phyloP scores from a whole-genome alignment of 2,797 vertebrate species.

The Myotis vivesi region DNA sequence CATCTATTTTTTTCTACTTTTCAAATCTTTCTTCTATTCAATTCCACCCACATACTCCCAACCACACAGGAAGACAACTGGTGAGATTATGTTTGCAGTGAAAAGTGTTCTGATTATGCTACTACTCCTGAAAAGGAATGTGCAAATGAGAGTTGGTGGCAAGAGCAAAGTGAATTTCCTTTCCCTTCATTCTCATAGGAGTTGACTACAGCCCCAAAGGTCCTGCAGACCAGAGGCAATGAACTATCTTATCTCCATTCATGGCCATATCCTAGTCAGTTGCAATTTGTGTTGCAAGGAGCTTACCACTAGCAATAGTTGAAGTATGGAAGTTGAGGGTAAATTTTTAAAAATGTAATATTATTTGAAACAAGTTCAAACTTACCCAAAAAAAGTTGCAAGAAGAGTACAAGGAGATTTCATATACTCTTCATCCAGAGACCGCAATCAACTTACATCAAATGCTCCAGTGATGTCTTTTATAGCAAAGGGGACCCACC shows the following conservation, averaged over 20 bases:
- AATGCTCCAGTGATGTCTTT: not conserved
- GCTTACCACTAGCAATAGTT: not conserved
- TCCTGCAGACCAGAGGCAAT: not conserved
- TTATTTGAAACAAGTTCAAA: constrained; percentile 37
- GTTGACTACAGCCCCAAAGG: not conserved
- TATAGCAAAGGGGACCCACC: not conserved
- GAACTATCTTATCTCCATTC: not conserved
- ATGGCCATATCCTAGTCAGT: not conserved
- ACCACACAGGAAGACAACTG: constrained; percentile 57
- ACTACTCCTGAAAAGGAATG: constrained; percentile 41
- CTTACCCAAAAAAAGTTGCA: not conserved
- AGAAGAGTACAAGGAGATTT: not conserved
- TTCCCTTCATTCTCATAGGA: not conserved
- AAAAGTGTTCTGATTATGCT: constrained; percentile 46
- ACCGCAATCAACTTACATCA: not conserved
- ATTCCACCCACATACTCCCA: constrained; percentile 54
- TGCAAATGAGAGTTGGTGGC: constrained; percentile 38
- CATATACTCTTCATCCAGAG: not conserved
- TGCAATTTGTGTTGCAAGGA: not conserved
- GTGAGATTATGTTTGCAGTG: constrained; percentile 40
- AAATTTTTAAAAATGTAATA: not conserved
- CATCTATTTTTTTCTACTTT: constrained; percentile 40
- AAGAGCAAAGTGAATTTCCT: constrained; percentile 37
- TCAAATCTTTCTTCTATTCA: constrained; percentile 56
- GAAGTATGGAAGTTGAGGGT: not conserved